Percentiles rank a stretch among this genome's conserved stretches.
Conservation (phyloP, 2,888 invertebrate species). For the Masnerella sp. region DNA sequence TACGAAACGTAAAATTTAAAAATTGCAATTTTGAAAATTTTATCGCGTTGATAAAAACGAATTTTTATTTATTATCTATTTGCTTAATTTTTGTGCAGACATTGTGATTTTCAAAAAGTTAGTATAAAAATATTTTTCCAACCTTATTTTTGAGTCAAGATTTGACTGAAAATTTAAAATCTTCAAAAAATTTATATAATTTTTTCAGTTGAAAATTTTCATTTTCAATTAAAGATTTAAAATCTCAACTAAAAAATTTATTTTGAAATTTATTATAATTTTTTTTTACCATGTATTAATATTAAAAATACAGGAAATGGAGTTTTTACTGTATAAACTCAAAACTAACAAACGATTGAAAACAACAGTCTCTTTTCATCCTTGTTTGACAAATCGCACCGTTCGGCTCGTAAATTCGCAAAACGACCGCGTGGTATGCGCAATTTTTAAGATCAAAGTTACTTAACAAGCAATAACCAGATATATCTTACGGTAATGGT, state of each 20-base stretch:
- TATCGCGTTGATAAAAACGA: no score
- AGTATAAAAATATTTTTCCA: no score
- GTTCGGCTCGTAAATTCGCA: constrained; percentile 7
- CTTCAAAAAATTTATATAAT: no score
- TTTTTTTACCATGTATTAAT: no score
- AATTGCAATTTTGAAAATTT: no score
- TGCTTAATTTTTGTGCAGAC: no score
- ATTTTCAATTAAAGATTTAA: background rate
- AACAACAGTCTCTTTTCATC: constrained; percentile 6
- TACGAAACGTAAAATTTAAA: no score
- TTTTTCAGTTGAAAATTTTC: background rate
- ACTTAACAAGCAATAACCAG: constrained; percentile 33
- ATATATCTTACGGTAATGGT: constrained; percentile 23
- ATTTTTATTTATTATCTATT: no score
- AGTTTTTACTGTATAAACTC: background rate
- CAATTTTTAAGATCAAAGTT: constrained; percentile 35
- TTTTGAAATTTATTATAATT: no score
- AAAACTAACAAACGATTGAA: constrained; percentile 18
- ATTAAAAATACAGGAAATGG: constrained; percentile 13
- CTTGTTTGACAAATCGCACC: constrained; percentile 13
- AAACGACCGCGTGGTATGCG: constrained; percentile 15
- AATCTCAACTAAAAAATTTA: background rate
- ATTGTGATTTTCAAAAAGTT: no score
- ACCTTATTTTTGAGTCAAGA: no score
- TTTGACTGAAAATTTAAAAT: no score